Evolutionary conservation across 35 echinoderm and acorn worm genomes (phyloP).

Genomic region (Amphiura filiformis): DNA sequence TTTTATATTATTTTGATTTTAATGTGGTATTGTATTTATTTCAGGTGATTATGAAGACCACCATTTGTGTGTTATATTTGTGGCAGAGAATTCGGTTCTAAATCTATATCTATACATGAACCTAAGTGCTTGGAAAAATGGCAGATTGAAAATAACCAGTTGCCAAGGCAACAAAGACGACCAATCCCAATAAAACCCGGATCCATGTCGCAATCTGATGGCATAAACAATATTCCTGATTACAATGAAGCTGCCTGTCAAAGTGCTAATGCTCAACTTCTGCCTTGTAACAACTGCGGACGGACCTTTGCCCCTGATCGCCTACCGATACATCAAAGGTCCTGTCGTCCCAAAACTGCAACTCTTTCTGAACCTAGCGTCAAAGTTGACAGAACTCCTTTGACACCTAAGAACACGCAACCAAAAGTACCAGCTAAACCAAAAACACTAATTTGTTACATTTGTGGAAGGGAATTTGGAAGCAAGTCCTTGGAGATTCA

Average conservation of each 20-base stretch:
- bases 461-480: conserved; percentile 94
- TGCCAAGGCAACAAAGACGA: conserved; percentile 75
- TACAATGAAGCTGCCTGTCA: conserved; percentile 62
- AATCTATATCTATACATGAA: conserved; percentile 97
- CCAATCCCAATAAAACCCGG: conserved; percentile 80
- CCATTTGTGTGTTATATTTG: conserved; percentile 97
- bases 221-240: neutral
- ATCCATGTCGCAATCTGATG: neutral
- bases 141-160: conserved; percentile 72
- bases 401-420: conserved; percentile 12
- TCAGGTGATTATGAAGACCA: too few species aligned
- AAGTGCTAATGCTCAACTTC: conserved; percentile 28
- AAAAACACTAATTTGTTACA: conserved; percentile 80
- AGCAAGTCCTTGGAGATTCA: conserved; percentile 82
- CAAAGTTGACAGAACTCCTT: neutral
- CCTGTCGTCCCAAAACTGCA: conserved; percentile 50
- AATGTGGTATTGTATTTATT: too few species aligned
- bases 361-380: neutral
- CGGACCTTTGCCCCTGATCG: conserved; percentile 60
- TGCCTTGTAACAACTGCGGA: conserved; percentile 40
- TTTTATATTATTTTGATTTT: too few species aligned
- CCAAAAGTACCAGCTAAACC: conserved; percentile 29
- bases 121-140: conserved; percentile 95
- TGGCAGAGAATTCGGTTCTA: conserved; percentile 91
- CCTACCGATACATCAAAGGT: conserved; percentile 43